Percentiles rank a stretch among this genome's conserved stretches.
phyloP scores from a whole-genome alignment of 2,888 invertebrate genomes.

The Lepidochitona cinerea region DNA sequence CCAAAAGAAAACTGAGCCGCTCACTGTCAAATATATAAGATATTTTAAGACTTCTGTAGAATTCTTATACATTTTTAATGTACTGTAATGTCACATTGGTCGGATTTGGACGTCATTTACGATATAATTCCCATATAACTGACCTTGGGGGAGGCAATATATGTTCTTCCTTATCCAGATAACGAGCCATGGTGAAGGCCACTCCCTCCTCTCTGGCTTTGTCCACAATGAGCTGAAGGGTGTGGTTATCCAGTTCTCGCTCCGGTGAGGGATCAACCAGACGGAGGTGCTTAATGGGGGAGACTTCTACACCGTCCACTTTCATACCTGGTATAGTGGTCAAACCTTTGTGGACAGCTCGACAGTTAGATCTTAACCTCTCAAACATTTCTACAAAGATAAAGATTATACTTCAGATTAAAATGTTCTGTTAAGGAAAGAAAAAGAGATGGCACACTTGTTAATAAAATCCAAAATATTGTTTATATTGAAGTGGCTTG shows the following conservation, averaged over 20 bases:
- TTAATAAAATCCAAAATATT: no score
- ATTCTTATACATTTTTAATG: no score
- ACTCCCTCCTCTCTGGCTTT: constrained; percentile 78
- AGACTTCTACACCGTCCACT: constrained; percentile 77
- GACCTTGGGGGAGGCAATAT: constrained; percentile 78
- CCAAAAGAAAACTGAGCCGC: no score
- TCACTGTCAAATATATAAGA: no score
- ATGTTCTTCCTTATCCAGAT: constrained; percentile 79
- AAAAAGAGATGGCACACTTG: no score
- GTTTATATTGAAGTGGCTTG: no score
- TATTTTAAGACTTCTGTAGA: no score
- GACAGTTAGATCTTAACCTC: constrained; percentile 76
- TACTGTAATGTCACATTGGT: no score
- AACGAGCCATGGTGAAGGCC: constrained; percentile 80
- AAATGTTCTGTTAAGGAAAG: no score
- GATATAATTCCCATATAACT: no score
- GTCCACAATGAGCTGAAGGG: constrained; percentile 77
- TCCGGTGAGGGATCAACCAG: constrained; percentile 72
- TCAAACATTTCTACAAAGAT: constrained; percentile 73
- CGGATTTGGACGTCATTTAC: no score
- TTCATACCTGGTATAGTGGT: constrained; percentile 65
- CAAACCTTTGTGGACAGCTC: constrained; percentile 75
- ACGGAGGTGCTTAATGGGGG: constrained; percentile 77
- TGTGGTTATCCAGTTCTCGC: constrained; percentile 72
- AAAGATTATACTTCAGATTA: constrained; percentile 2